These are phyloP conservation scores for Acheta domesticus DNA, from an alignment of 2,888 invertebrate species.

Conservation along the genomic window DNA sequence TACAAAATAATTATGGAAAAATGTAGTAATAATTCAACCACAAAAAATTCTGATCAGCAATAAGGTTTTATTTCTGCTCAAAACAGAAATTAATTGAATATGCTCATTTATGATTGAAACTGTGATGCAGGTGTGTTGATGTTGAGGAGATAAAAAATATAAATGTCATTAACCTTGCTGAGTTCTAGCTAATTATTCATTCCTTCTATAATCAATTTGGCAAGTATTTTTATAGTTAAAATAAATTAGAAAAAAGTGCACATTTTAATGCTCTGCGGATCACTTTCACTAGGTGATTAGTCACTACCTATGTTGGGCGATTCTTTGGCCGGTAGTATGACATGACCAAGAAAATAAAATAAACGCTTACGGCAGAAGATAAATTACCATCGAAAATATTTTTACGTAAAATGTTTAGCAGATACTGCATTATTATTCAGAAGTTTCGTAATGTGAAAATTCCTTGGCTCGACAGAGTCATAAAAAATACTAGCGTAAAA, in stretches of 20 bases:
- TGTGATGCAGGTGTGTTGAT: neutral
- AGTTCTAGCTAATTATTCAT: too few species aligned
- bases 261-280: neutral
- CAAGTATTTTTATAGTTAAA: too few species aligned
- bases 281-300: neutral
- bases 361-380: neutral
- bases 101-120: neutral
- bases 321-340: neutral
- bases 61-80: too few species aligned
- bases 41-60: too few species aligned
- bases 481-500: neutral
- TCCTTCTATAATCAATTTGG: too few species aligned
- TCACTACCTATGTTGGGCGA: neutral
- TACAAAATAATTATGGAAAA: neutral
- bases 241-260: too few species aligned
- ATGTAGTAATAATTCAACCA: too few species aligned
- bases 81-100: too few species aligned
- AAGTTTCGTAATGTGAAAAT: neutral
- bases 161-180: too few species aligned
- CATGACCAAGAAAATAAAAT: slow-evolving; percentile 18
- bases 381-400: neutral
- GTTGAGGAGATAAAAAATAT: too few species aligned
- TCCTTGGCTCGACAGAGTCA: neutral
- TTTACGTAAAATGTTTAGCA: neutral
- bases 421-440: neutral